A percentile compares a stretch with the other conserved stretches of the same genome.
phyloP scores from a whole-genome alignment of 2,888 invertebrate genomes.

The Bursaphelenchus okinawaensis region DNA sequence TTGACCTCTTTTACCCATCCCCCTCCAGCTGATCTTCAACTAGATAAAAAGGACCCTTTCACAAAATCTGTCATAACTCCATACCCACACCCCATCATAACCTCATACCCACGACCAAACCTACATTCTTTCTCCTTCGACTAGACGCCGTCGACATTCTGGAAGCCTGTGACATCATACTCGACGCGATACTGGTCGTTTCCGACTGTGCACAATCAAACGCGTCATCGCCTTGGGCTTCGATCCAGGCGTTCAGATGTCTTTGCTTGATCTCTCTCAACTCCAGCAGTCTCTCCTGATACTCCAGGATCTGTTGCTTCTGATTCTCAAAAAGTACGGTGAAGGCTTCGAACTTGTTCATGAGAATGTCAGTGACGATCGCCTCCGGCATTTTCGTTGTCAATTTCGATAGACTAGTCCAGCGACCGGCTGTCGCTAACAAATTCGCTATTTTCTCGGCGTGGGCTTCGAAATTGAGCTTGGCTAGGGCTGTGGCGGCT shows the following conservation, averaged over 20 bases:
- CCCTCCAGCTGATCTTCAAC: too few relatives aligned
- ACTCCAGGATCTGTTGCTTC: constrained; percentile 10
- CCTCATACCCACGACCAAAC: background rate
- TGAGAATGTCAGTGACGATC: background rate
- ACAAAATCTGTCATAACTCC: too few relatives aligned
- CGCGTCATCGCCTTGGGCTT: constrained; percentile 18
- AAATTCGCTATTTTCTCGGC: constrained; percentile 12
- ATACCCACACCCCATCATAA: background rate
- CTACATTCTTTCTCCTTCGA: constrained; percentile 35
- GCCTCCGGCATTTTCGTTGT: background rate
- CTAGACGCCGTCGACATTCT: constrained; percentile 37
- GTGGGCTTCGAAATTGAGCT: constrained; percentile 16
- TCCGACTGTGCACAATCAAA: constrained; percentile 30
- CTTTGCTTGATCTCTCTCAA: constrained; percentile 36
- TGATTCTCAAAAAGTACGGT: constrained; percentile 4
- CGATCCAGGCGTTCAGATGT: constrained; percentile 30
- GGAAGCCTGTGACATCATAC: constrained; percentile 24
- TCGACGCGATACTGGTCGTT: constrained; percentile 31
- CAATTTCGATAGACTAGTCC: constrained; percentile 13
- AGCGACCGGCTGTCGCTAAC: constrained; percentile 14
- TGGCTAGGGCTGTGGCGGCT: constrained; percentile 18
- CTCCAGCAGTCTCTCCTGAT: constrained; percentile 28
- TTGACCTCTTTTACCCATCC: background rate
- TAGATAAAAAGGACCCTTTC: too few relatives aligned
- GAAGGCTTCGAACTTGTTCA: background rate